phyloP scores from a whole-genome alignment of 2,888 invertebrate genomes.

The Euphydryas editha region DNA sequence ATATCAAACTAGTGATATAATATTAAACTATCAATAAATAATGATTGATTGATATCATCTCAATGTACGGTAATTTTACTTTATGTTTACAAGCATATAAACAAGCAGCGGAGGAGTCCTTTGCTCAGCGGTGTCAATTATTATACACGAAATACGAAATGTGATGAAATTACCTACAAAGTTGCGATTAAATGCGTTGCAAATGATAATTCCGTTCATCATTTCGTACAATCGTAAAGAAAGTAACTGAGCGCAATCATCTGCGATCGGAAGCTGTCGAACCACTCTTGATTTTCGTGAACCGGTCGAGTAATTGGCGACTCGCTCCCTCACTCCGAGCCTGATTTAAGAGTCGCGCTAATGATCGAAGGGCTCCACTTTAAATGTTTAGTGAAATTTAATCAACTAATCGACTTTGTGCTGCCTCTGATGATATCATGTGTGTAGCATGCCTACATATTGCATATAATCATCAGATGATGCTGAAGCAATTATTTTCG shows the following conservation, averaged over 20 bases:
- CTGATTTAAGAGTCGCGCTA: not conserved
- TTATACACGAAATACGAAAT: too few species aligned
- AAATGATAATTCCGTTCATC: not conserved
- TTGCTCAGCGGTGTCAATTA: too few species aligned
- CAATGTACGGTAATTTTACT: too few species aligned
- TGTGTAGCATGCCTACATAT: too few species aligned
- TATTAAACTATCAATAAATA: too few species aligned
- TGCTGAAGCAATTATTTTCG: too few species aligned
- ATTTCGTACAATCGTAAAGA: conserved; percentile 7
- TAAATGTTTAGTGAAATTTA: not conserved
- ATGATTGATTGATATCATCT: too few species aligned
- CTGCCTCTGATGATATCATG: not conserved
- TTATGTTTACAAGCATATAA: too few species aligned
- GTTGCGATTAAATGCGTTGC: not conserved
- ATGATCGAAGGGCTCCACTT: conserved; percentile 1
- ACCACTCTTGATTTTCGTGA: conserved; percentile 41
- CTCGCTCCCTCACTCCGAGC: conserved; percentile 14
- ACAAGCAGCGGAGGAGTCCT: too few species aligned
- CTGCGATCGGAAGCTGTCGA: conserved; percentile 32
- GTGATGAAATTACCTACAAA: not conserved
- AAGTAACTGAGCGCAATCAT: conserved; percentile 32
- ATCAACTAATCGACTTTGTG: not conserved
- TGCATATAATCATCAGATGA: too few species aligned
- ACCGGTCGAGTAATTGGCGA: conserved; percentile 40
- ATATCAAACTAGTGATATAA: too few species aligned